Base-by-base conservation (phyloP, 2,113 vertebrate genomes). In the Pygoscelis antarcticus region DNA sequence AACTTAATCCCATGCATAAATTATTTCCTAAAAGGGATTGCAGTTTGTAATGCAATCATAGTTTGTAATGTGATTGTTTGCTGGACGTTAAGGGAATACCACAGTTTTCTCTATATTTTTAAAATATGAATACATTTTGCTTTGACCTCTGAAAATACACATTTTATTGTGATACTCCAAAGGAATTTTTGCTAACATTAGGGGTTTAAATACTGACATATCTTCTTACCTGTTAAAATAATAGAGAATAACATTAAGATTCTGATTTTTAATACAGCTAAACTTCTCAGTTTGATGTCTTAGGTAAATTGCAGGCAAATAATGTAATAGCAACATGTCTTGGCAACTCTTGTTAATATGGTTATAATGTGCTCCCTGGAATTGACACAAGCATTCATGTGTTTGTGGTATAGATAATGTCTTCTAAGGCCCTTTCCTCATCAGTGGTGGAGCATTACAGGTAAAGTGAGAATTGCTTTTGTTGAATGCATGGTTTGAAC, bases 401-500 rank as follows among this genome's bases (percentile, higher is more conserved):
- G 98, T 99, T 99, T 99, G 98, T 98, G 99, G 99, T 99, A 86
- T 99, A 99, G 99, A 99, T 98, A 98, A 98, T 98, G 98, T 98
- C 98, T 98, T 98, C 98, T 98, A 98, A 98, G 98, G 97, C 97
- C 97, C 97, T 98, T 98, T 98, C 98, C 95, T 99, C 99, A 98
- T 92, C 97, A 97, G 97, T 98, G 97, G 64, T 98, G 98, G 98
- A 98, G 93, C 97, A 94, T 97, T 89, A 93, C 76, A 99, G 99
- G 99, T 99, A 99, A 99, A 98, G 90, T 96, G 95, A 94, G 84
- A 79, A 93, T 64, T 97, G 77, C 89, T 97, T 98, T 97, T 96
- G 81, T 87, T 93, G 83, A 95, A 97, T 98, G 98, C 98, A 98
- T 98, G 98, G 93, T 96, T 97, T 96, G 74, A 93, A 83, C 90